Evolutionary conservation across 2,113 vertebrate genomes (phyloP), one percentile per base, ranked within the genome.

Genomic region (Colaptes auratus): DNA sequence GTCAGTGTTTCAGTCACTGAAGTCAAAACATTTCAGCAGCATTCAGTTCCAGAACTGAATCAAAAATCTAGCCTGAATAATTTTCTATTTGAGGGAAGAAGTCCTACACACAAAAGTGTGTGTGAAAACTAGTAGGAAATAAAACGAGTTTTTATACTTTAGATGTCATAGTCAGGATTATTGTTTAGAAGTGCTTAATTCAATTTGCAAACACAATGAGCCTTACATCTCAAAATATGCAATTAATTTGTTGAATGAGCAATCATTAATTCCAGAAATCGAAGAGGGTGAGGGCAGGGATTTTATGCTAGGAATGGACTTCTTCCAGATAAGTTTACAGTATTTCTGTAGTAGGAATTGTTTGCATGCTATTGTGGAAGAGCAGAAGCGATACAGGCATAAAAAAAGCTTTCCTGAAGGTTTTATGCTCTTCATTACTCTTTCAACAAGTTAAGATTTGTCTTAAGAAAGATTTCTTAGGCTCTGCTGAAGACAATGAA

Each of bases 1-100:
- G 8, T 77, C 1, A 1, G n/a, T 84, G 28, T 84, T 82, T 39
- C 0, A 0, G 27, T 87, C 39, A n/a, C 36, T 52, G 31, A 60
- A 66, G 39, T 66, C 15, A 27, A 52, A 52, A 3, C 52, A 46
- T 63, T 83, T 11, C 2, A 71, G 31, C 13, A 12, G 36, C 13
- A 12, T 87, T 82, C 13, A 5, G 15, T 81, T 92, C 36, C 15
- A 67, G 61, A 85, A 48, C 6, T 31, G 39, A 89, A n/a, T 31
- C 56, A 50, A 80, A 84, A 91, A 56, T 59, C 10, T 53, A 86
- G 8, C 33, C 33, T 86, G 31, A 18, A 14, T 85, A 8, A 50
- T 66, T 30, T 27, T 8, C 25, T 2, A 0, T 19, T 6, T 73
- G 53, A 82, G 39, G 67, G 30, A 30, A 59, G 21, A 80, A 59